Percentiles rank a stretch among this genome's conserved stretches.
Conservation (phyloP, 2,113 vertebrate genomes). For the Aphyosemion australe region DNA sequence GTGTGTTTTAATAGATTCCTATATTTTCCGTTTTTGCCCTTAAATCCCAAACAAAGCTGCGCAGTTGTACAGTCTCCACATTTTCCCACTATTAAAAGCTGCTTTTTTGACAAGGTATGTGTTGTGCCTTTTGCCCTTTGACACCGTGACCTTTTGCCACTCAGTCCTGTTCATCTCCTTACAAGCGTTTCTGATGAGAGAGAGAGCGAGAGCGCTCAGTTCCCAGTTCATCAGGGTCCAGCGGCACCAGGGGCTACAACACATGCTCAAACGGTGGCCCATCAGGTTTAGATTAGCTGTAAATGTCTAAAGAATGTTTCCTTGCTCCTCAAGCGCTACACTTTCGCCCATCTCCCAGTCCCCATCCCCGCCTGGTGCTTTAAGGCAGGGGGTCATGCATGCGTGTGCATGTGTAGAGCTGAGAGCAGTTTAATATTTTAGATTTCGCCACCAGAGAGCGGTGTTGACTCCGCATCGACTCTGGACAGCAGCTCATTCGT, state of each 20-base stretch:
- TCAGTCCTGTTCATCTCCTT: constrained; percentile 23
- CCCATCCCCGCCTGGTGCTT: constrained; percentile 43
- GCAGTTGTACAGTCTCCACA: neutral
- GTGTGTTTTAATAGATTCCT: too few relatives aligned
- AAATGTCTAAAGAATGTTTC: constrained; percentile 68
- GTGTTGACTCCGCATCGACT: neutral
- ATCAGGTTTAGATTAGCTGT: constrained; percentile 76
- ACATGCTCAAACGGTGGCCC: constrained; percentile 61
- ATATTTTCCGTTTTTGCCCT: neutral
- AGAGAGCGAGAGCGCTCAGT: constrained; percentile 5
- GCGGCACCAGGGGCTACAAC: constrained; percentile 41
- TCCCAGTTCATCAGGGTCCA: constrained; percentile 37
- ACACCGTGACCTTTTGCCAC: constrained; percentile 42
- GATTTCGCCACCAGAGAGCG: constrained; percentile 49
- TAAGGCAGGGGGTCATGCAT: constrained; percentile 11
- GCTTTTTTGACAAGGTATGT: neutral
- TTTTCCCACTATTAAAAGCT: neutral
- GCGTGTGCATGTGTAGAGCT: neutral
- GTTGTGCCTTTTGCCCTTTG: constrained; percentile 45
- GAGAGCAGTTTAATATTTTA: constrained; percentile 3
- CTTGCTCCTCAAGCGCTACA: constrained; percentile 50
- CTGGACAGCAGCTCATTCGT: constrained; percentile 4
- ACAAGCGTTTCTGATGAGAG: constrained; percentile 36
- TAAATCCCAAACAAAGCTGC: neutral
- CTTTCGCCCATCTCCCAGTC: constrained; percentile 59